Base-by-base conservation (phyloP, 2,888 invertebrate genomes). In the Leptinotarsa haldemani region DNA sequence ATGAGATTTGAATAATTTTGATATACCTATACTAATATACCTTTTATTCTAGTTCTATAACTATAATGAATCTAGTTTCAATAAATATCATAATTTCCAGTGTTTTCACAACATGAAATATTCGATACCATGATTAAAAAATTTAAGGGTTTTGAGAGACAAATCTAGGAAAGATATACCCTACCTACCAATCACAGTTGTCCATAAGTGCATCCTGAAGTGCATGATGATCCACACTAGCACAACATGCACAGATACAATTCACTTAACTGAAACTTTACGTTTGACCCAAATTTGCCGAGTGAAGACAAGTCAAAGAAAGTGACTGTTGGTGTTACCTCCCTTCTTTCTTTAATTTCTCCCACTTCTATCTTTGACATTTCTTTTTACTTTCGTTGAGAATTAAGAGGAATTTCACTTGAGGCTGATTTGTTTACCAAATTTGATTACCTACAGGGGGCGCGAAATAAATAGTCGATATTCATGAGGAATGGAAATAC, bases 321-420 rank as follows among this genome's bases (percentile, higher is more conserved):
- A 87, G 87, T 86, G 86, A 86, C 83, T 85, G 83, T 83, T 77
- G 76, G 56, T 76, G 82, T 82, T 83, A 79, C 81, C 83, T 84
- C 84, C 85, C 85, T 86, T 85, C 85, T 86, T 84, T 83, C 81
- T 79, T 83, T 72, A 82, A 84, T 86, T 85, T 86, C 86, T 87
- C 87, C 86, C 86, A 87, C 86, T 84, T 81, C 79, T 78, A 79
- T 79, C 80, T 74, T 74, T 80, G 76, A 79, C 80, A 80, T 82
- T 80, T 82, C 84, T 83, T 86, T 86, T 86, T 86, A 86, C 86
- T 86, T 86, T 86, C 86, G 81, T 86, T 86, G 72, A 74, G 73
- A 67, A 80, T 77, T 76, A 80, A 82, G 77, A 77, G 71, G 77
- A 83, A 84, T 85, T 85, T 85, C 85, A 84, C 84, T 83, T 81